These are phyloP conservation scores for Rhabdornis inornatus DNA, from an alignment of 2,113 vertebrate species.

Conservation along the genomic window DNA sequence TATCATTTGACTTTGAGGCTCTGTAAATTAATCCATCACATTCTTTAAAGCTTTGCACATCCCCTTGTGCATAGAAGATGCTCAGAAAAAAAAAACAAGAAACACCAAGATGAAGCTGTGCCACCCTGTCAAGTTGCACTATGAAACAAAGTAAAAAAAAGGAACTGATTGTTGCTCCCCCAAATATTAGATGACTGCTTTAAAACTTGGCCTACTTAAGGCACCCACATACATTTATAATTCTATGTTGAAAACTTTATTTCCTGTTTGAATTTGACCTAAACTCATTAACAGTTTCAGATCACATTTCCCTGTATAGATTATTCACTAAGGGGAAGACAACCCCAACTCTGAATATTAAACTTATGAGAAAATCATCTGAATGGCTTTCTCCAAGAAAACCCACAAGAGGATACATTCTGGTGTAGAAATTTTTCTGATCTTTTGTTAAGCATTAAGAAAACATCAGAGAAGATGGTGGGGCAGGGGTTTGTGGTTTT, in stretches of 20 bases:
- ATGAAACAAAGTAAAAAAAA: background rate
- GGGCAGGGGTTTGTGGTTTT: accelerated
- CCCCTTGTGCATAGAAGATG: background rate
- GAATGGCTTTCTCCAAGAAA: background rate
- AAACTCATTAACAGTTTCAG: background rate
- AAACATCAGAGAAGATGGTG: background rate
- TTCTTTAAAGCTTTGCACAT: conserved; percentile 45
- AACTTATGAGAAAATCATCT: background rate
- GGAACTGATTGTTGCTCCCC: background rate
- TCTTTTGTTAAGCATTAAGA: background rate
- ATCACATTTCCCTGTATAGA: background rate
- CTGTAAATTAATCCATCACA: conserved; percentile 56
- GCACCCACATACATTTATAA: background rate
- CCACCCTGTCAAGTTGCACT: background rate
- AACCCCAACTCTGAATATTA: background rate
- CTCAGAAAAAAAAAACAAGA: background rate
- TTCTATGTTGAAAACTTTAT: background rate
- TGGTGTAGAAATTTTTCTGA: background rate
- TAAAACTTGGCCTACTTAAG: background rate
- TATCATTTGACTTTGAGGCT: conserved; percentile 50
- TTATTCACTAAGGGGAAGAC: background rate
- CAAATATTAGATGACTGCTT: background rate
- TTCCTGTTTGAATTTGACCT: background rate
- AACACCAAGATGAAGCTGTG: background rate
- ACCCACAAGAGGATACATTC: background rate